Base-by-base conservation (phyloP, 2,888 invertebrate genomes). In the Elmis aenea region DNA sequence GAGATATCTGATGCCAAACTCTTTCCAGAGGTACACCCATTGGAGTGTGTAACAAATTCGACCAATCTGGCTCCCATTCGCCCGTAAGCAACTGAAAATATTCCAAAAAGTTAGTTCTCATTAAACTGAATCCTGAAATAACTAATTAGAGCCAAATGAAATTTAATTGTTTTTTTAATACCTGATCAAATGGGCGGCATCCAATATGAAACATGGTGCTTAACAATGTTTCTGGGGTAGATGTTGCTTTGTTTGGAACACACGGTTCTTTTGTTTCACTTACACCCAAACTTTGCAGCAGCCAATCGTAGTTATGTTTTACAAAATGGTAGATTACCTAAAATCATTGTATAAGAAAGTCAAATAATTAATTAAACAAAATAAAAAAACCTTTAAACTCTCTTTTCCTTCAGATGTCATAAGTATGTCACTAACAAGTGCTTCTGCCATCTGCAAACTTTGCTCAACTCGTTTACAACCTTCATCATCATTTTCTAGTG, bases 201-300 rank as follows among this genome's bases (percentile, higher is more conserved):
- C 85, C 86, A 38, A 88, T 85, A 55, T 84, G 84, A 57, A 88
- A 89, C 86, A 88, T 87, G 4, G 78, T 77, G 56, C 83, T 79
- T 0, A 86, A 65, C 6, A 88, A 66, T 0, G 79, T 76, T 0
- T 74, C 69, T 22, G 62, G 57, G 8, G 54, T 52, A 43, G 66
- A 60, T 13, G 48, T 38, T 5, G 57, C 54, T 39, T 50, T 52
- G 45, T 63, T 64, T 2, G 66, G 61, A 48, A 53, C 35, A 36
- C 55, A 70, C 42, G 46, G 66, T 30, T 63, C 62, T 37, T 57
- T 56, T 3, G 61, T 58, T 38, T 68, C 57, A 48, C 64, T 67
- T 1, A 69, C 64, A 11, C 65, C 74, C 26, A 86, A 57, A 38
- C 78, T 73, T 46, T 76, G 73, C 55, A 76, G 73, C 11, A 88